Evolutionary conservation across 2,113 vertebrate species (phyloP).

Genomic region (Lepus timidus): DNA sequence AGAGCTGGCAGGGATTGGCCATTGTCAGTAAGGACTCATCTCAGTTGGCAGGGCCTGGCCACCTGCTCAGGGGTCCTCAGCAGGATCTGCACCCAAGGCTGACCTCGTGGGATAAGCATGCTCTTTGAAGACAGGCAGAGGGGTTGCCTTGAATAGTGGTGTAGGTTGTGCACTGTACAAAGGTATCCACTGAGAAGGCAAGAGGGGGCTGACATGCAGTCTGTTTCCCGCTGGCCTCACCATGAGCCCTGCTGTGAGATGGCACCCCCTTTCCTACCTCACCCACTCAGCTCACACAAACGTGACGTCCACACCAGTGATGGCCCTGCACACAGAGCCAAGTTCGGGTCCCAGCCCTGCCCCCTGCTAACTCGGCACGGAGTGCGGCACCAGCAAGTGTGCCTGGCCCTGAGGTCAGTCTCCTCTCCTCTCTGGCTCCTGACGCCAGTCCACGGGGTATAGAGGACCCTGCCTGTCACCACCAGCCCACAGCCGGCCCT

Average conservation of each 20-base stretch:
- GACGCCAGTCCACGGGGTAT: neutral
- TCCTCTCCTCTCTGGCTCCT: neutral
- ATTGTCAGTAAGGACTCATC: neutral
- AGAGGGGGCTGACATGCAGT: neutral
- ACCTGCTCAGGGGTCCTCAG: neutral
- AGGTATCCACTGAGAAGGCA: no score
- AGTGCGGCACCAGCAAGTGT: neutral
- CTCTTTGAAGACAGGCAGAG: neutral
- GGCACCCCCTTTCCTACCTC: neutral
- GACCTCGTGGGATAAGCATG: rapidly evolving
- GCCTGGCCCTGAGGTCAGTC: neutral
- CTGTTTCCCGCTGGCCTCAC: neutral
- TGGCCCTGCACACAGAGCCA: neutral
- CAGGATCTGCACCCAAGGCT: neutral
- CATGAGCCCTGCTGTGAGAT: neutral
- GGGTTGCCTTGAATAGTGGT: neutral
- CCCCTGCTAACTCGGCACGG: neutral
- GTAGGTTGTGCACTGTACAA: neutral
- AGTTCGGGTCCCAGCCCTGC: neutral
- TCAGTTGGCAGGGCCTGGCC: neutral
- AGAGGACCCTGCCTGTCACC: neutral
- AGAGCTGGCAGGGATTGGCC: neutral
- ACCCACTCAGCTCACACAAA: neutral
- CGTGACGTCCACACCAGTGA: neutral
- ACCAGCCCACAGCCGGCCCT: neutral